Evolutionary conservation across 2,888 invertebrate genomes (phyloP).

Genomic region (Parelbella ahira): DNA sequence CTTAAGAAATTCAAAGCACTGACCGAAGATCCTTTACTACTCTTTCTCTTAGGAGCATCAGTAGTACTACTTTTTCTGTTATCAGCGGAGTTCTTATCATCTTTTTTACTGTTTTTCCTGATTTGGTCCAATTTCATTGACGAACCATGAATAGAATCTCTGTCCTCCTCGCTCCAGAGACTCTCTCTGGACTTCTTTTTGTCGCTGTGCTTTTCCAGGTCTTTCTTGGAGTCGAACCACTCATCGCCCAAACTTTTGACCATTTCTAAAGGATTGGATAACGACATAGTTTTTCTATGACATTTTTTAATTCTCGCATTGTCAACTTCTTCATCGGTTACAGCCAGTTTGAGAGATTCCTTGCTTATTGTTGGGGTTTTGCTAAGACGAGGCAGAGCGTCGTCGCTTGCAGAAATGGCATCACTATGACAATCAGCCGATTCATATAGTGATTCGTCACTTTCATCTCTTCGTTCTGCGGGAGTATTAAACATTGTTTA

Average conservation of each 20-base stretch:
- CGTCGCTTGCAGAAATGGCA: slow-evolving; percentile 68
- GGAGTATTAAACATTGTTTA: slow-evolving; percentile 27
- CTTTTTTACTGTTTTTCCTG: slow-evolving; percentile 67
- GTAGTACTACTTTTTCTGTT: slow-evolving; percentile 56
- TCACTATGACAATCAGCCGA: slow-evolving; percentile 74
- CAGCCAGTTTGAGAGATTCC: slow-evolving; percentile 68
- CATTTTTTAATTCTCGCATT: slow-evolving; percentile 53
- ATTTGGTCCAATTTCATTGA: slow-evolving; percentile 57
- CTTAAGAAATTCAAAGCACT: slow-evolving; percentile 67
- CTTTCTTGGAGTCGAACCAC: slow-evolving; percentile 66
- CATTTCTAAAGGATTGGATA: slow-evolving; percentile 73
- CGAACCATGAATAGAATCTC: slow-evolving; percentile 66
- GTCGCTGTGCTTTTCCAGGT: slow-evolving; percentile 59
- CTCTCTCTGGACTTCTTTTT: slow-evolving; percentile 73
- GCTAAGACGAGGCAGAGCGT: slow-evolving; percentile 57
- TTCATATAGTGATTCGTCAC: slow-evolving; percentile 73
- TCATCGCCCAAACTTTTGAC: slow-evolving; percentile 72
- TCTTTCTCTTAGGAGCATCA: slow-evolving; percentile 65
- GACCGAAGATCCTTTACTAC: slow-evolving; percentile 68
- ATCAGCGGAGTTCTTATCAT: slow-evolving; percentile 53
- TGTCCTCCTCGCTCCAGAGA: slow-evolving; percentile 74
- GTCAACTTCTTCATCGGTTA: slow-evolving; percentile 72
- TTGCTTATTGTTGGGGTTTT: slow-evolving; percentile 71
- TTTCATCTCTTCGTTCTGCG: slow-evolving; percentile 72
- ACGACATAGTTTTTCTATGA: slow-evolving; percentile 73